Evolutionary conservation across 2,113 vertebrate genomes (phyloP).

Genomic region (Illadopsis cleaveri): DNA sequence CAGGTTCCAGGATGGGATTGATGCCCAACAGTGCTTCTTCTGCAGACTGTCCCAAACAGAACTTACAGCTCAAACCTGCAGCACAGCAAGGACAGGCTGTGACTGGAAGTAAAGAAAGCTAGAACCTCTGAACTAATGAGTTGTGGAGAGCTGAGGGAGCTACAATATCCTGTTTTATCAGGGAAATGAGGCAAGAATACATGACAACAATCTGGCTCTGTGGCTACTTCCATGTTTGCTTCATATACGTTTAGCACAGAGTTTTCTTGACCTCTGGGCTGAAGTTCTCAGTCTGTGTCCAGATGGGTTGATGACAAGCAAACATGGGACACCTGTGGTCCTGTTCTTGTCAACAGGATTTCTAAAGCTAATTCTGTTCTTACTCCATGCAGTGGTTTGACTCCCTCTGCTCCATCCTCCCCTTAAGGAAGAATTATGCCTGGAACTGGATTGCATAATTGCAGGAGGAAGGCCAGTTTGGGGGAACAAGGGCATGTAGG

Average conservation of each 20-base stretch:
- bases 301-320: background rate
- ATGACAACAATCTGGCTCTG: background rate
- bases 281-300: background rate
- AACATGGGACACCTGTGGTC: background rate
- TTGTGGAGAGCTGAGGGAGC: background rate
- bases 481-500: background rate
- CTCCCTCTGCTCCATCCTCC: background rate
- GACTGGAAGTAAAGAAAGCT: background rate
- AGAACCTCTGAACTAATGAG: background rate
- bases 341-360: background rate
- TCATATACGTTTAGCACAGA: background rate
- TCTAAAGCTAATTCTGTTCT: background rate
- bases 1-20: background rate
- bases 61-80: background rate
- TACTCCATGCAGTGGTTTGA: background rate
- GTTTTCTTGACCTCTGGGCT: background rate
- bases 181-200: background rate
- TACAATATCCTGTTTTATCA: background rate
- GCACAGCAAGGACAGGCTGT: background rate
- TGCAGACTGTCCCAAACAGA: background rate
- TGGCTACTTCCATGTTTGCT: background rate
- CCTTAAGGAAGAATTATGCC: background rate
- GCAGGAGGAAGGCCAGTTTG: background rate
- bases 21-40: background rate
- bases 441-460: background rate